Base-by-base conservation (phyloP, 2,888 invertebrate species). In the Theretra japonica region DNA sequence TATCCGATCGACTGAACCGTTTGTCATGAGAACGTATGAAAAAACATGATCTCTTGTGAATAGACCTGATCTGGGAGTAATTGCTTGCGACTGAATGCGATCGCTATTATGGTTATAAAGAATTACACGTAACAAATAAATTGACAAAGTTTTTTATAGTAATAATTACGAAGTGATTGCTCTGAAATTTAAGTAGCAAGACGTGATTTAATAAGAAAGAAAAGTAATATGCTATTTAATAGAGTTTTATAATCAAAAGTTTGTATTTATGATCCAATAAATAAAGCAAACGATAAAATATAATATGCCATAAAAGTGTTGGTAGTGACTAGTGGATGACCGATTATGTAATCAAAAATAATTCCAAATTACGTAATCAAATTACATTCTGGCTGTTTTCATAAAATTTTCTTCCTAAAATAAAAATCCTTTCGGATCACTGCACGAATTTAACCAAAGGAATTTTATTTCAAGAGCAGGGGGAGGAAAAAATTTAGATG, bases 401-500 rank as follows among this genome's bases (percentile, higher is more conserved):
- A 30, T 48, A 2, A 7, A 72, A 71, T 72, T 62, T 73, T 21
- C n/a, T 11, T 17, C 30, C 69, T 53, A 19, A 56, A 41, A 68
- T 62, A 11, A 41, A n/a, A 65, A 33, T 76, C 62, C 62, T 78
- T 79, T 57, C 75, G 73, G 74, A 70, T 76, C 73, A 75, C 70
- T 74, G 77, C 74, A 74, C 75, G 71, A 78, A 82, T 77, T 77
- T 78, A 78, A 83, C 77, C 69, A 80, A 77, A 80, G 68, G 70
- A 68, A 70, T 75, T 74, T 77, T 76, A 72, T 76, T 74, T 62
- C 69, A 72, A 73, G 72, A 71, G 68, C 60, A 28, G 50, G 58
- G 56, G 57, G 23, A 59, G 69, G 69, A 73, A 74, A 74, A 73
- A 75, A 77, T 77, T 75, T 75, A 75, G 77, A 83, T 79, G 76